phyloP scores from a whole-genome alignment of 2,797 vertebrate species.

The Neomorphus geoffroyi region DNA sequence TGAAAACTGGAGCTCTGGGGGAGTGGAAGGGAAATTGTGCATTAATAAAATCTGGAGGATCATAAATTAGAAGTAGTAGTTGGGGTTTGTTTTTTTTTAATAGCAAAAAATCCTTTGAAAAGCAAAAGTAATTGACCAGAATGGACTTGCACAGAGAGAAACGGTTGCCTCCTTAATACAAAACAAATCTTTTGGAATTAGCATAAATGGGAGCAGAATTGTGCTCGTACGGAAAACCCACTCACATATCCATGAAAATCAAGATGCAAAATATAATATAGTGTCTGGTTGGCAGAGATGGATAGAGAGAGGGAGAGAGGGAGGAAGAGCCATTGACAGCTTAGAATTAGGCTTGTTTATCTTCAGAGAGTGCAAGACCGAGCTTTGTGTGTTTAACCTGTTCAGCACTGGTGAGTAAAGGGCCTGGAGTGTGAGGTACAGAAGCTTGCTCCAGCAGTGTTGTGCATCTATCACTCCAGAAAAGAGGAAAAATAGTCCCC shows the following conservation, averaged over 20 bases:
- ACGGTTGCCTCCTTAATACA: neutral
- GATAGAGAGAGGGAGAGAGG: neutral
- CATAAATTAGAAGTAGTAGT: neutral
- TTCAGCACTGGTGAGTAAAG: neutral
- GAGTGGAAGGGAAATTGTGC: neutral
- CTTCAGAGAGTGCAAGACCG: neutral
- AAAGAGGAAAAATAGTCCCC: conserved; percentile 66
- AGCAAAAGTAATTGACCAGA: neutral
- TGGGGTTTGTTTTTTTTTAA: neutral
- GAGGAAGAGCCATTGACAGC: neutral
- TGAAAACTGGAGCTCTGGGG: neutral
- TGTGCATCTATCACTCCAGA: neutral
- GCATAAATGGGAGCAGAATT: neutral
- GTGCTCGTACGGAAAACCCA: neutral
- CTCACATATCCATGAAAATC: neutral
- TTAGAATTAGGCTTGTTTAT: conserved; percentile 33
- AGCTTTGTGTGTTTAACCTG: neutral
- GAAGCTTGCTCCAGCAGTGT: neutral
- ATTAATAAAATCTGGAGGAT: neutral
- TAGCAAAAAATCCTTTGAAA: neutral
- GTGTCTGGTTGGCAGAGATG: neutral
- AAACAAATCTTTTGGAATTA: neutral
- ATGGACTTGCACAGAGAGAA: neutral
- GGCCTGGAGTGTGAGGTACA: neutral
- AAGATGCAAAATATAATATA: neutral